Evolutionary conservation across 2,888 invertebrate genomes (phyloP).

Genomic region (Phlogophora meticulosa): DNA sequence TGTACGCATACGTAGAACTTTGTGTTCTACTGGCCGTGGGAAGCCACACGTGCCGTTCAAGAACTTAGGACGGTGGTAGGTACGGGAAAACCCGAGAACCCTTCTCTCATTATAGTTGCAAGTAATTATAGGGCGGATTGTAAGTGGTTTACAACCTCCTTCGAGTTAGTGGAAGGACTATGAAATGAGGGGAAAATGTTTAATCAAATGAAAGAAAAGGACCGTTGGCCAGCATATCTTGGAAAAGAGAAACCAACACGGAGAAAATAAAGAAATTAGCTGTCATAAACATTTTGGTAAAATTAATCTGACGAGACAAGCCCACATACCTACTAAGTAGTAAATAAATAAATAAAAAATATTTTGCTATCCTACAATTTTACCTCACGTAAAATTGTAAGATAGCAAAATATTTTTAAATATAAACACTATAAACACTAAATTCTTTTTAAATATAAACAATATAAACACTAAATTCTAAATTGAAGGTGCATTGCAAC

Average conservation of each 20-base stretch:
- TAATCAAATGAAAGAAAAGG: background rate
- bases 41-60: conserved; percentile 39
- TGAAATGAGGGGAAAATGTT: background rate
- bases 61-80: background rate
- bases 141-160: conserved; percentile 7
- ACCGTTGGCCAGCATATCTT: background rate
- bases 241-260: background rate
- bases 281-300: too few relatives aligned
- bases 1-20: conserved; percentile 24
- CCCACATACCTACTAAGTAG: too few relatives aligned
- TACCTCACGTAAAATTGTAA: too few relatives aligned
- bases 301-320: background rate
- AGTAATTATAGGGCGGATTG: conserved; percentile 13
- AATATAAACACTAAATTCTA: background rate
- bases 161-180: background rate
- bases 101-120: conserved; percentile 13
- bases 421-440: too few relatives aligned
- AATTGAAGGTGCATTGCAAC: conserved; percentile 5
- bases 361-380: too few relatives aligned
- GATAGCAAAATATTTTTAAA: too few relatives aligned
- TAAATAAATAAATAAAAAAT: too few relatives aligned
- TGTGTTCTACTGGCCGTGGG: conserved; percentile 29
- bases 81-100: conserved; percentile 24
- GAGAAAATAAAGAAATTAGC: background rate
- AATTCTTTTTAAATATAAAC: too few relatives aligned